Evolutionary conservation across 2,113 vertebrate genomes (phyloP), one percentile per base, ranked within the genome.

Genomic region (Percopsis transmontana): DNA sequence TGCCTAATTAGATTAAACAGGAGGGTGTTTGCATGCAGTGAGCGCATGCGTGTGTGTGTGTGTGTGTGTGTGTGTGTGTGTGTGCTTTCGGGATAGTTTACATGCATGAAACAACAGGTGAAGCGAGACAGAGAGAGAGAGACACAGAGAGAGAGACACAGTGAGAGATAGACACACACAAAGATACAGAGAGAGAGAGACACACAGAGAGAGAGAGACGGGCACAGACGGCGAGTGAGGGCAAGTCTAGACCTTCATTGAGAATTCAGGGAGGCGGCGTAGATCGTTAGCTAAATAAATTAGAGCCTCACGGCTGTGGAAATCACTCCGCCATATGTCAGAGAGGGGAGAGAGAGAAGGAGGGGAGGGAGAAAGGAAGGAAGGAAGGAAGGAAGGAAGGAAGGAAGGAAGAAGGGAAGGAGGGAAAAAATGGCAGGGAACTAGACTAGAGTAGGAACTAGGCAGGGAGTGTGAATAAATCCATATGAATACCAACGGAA

Each of bases 251-350:
- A 80, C 79, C 83, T 82, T 85, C 84, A 82, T 86, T 88, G 72
- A 70, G 85, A 65, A 88, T 88, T 85, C 85, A 80, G 69, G 74
- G 84, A 88, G 80, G 87, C 76, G 84, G 74, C 83, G 80, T 79
- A 88, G 83, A 89, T 90, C 83, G 85, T 90, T 89, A 87, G 86
- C 86, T 86, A 85, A 88, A 90, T 89, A 89, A 88, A 90, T 89
- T 84, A 89, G 83, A 84, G 77, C 67, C 88, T 88, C 70, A 77
- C 72, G 86, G 85, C 87, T 86, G 78, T 87, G 87, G 84, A 88
- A 88, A 88, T 83, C 88, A 87, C 87, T 88, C 82, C 73, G 72
- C 84, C 87, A 87, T 88, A 89, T 88, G 89, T 85, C 76, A 73
- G 79, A 59, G 70, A 54, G 61, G 71, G 77, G 19, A 63, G 57